Evolutionary conservation across 2,888 invertebrate genomes (phyloP).

Genomic region (Odontocerum albicorne): DNA sequence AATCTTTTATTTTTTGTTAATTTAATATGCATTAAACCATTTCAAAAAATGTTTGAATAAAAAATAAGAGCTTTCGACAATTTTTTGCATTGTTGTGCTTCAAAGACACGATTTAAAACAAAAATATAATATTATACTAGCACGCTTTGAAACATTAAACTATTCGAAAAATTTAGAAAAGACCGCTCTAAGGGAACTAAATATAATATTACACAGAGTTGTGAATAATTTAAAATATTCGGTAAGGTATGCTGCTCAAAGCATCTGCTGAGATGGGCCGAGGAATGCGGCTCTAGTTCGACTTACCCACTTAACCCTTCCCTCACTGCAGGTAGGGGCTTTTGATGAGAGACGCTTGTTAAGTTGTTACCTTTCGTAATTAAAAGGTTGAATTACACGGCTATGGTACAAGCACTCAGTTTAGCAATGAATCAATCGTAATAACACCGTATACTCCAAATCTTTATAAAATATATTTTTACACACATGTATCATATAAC

Average conservation of each 20-base stretch:
- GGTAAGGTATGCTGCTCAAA: conserved; percentile 20
- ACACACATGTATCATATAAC: no score
- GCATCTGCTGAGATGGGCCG: conserved; percentile 21
- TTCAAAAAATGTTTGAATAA: no score
- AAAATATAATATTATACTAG: no score
- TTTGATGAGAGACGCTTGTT: conserved; percentile 26
- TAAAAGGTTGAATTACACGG: conserved; percentile 29
- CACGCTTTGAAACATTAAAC: no score
- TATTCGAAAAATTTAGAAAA: no score
- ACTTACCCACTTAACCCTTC: conserved; percentile 2
- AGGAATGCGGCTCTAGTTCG: conserved; percentile 18
- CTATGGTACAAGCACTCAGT: conserved; percentile 6
- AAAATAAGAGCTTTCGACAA: no score
- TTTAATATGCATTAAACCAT: no score
- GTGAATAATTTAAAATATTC: conserved; percentile 22
- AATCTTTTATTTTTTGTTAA: no score
- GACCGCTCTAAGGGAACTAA: no score
- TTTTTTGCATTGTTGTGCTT: no score
- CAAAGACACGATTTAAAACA: no score
- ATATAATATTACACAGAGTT: no score
- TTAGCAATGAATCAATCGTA: background rate
- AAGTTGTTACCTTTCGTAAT: conserved; percentile 31
- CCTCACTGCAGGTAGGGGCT: conserved; percentile 10
- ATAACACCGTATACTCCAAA: background rate
- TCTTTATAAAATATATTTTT: background rate